Percentiles rank a stretch among this genome's conserved stretches.
Conservation (phyloP, 2,888 invertebrate genomes). For the Microdon myrmicae region DNA sequence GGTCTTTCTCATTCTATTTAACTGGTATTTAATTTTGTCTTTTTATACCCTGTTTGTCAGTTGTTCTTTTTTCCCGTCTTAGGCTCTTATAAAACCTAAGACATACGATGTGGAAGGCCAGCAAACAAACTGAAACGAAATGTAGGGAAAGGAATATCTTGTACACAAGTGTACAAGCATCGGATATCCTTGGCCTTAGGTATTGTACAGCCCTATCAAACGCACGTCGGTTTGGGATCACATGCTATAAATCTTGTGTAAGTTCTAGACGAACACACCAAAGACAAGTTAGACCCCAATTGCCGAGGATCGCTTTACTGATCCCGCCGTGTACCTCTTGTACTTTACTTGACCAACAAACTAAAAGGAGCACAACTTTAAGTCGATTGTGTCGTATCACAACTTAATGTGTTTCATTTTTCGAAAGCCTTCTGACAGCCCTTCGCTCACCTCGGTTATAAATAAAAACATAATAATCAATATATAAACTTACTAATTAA, state of each 20-base stretch:
- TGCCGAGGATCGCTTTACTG: constrained; percentile 24
- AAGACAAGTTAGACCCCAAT: constrained; percentile 37
- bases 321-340: no score
- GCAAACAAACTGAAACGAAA: constrained; percentile 7
- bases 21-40: constrained; percentile 23
- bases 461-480: constrained; percentile 9
- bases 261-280: constrained; percentile 33
- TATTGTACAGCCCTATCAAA: constrained; percentile 33
- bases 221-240: constrained; percentile 35
- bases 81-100: constrained; percentile 11
- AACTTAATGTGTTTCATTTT: no score
- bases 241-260: constrained; percentile 44
- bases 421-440: no score
- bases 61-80: constrained; percentile 11
- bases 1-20: constrained; percentile 34
- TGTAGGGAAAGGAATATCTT: not conserved
- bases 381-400: no score
- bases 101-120: constrained; percentile 29
- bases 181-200: constrained; percentile 21
- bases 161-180: constrained; percentile 28
- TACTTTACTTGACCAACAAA: no score
- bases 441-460: constrained; percentile 11
- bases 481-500: constrained; percentile 6
- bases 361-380: no score
- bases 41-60: no score